Base-by-base conservation (phyloP, 2,113 vertebrate genomes). In the Euleptes europaea region DNA sequence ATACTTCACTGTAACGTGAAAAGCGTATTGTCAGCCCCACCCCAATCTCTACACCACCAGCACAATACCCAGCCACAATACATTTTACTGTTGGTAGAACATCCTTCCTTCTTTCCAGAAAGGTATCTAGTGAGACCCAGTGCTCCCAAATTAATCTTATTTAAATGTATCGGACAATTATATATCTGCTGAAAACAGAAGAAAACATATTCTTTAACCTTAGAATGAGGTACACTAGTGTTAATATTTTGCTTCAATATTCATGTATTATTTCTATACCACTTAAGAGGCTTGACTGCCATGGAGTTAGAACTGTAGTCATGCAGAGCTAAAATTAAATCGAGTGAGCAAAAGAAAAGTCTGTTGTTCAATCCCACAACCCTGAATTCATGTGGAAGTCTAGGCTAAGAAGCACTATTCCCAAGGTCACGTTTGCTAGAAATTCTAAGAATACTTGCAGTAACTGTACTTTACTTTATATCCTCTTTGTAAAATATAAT, bases 401-500 rank as follows among this genome's bases (percentile, higher is more conserved):
- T 78, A 44, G 35, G n/a, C 0, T 0, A 5, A 3, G 5, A 77
- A 0, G 69, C 5, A 54, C 12, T 40, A n/a, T 33, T 73, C 4
- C 5, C 23, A 33, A 31, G 17, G 66, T 69, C 83, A 75, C 15
- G 40, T 21, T 17, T 77, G 69, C 54, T 44, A 76, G 2, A 38
- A 2, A 6, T 72, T 33, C 51, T 92, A 91, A 87, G 42, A 5
- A 74, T 31, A 66, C 1, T 74, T 87, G 71, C 83, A 66, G 44
- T 28, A 82, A 31, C 92, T 83, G 2, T 23, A 66, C 33, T 88
- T 92, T 86, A 77, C 42, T 90, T 91, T 89, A 38, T 4, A 38
- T 67, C 19, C 14, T 14, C 78, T 89, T 82, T 84, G 15, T 84
- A 88, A 78, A 88, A 40, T 73, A 21, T 57, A 86, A 57, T 90